Evolutionary conservation across 2,888 invertebrate species (phyloP), one percentile per base, ranked within the genome.

Genomic region (Trissonchulus sp.): DNA sequence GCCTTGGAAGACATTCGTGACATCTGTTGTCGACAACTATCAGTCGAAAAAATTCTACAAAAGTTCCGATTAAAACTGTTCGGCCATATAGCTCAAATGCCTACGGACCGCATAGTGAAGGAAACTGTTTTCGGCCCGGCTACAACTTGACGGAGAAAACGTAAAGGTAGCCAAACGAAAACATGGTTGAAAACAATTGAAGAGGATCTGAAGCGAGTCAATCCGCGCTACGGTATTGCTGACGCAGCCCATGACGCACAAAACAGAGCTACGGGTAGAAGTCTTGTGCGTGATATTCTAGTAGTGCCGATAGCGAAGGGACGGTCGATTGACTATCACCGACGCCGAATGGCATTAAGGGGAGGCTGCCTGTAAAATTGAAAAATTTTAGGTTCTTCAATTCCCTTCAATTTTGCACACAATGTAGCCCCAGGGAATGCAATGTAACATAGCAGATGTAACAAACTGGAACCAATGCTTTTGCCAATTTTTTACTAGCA

Each of bases 101-200:
- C 15, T 18, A 30, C 8, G 15, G 8, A 3, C 8, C 8, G 31
- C 28, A 30, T 3, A 8, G 65, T 34, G 31, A 30, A 34, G 34
- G 15, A 30, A 34, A 8, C 31, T 3, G 31, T 65, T 65, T 65
- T 65, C 15, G 31, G 31, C 34, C 8, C 15, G 28, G 31, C 8
- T 8, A 30, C 65, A 8, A 31, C n/a, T 3, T 8, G 3, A 8
- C 34, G 65, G 65, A 3, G 34, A 8, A 65, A 65, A 65, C 65
- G 65, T 18, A 30, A 30, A 8, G 65, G 65, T 18, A 34, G 65
- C 34, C 65, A 65, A 30, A 18, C n/a, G 8, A 65, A 65, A 65
- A 65, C 65, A 8, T 65, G 65, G 65, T 31, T 34, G 34, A 65
- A 65, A 65, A 65, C 65, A 65, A 65, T 65, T 8, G 8, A 65